Percentiles rank a stretch among this genome's conserved stretches.
phyloP scores from a whole-genome alignment of 2,888 invertebrate genomes.

The Margaritifera margaritifera region DNA sequence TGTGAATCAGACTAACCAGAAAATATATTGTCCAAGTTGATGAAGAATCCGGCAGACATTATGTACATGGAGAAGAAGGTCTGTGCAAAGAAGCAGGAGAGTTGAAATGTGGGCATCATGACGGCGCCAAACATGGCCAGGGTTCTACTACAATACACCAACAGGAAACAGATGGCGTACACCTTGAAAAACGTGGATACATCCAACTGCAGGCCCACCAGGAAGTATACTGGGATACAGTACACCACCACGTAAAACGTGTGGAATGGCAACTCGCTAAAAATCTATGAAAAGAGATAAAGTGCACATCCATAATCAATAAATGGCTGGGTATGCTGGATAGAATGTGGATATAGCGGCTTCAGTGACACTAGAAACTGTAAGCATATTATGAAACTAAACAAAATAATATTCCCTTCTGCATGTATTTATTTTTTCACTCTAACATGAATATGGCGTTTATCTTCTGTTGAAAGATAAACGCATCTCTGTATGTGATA shows the following conservation, averaged over 20 bases:
- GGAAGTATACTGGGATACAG: conserved; percentile 58
- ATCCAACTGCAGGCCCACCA: conserved; percentile 57
- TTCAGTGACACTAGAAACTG: not conserved
- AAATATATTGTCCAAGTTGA: conserved; percentile 64
- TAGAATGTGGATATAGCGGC: not conserved
- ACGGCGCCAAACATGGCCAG: conserved; percentile 58
- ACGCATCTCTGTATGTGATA: too few species aligned
- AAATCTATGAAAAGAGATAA: conserved; percentile 42
- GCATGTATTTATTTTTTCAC: too few species aligned
- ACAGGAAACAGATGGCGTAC: conserved; percentile 53
- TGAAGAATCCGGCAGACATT: conserved; percentile 63
- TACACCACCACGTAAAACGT: conserved; percentile 56
- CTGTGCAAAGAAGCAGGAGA: conserved; percentile 59
- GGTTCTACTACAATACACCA: conserved; percentile 57
- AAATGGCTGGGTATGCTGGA: not conserved
- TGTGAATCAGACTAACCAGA: conserved; percentile 43
- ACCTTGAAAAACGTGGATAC: conserved; percentile 50
- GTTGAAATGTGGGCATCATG: conserved; percentile 58
- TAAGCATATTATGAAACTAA: too few species aligned
- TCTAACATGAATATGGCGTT: too few species aligned
- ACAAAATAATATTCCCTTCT: too few species aligned
- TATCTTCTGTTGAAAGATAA: too few species aligned
- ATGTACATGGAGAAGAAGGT: conserved; percentile 59
- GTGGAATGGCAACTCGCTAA: conserved; percentile 64
- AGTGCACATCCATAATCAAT: not conserved